Base-by-base conservation (phyloP, 2,797 vertebrate genomes). In the Helicolenus hilgendorfi region DNA sequence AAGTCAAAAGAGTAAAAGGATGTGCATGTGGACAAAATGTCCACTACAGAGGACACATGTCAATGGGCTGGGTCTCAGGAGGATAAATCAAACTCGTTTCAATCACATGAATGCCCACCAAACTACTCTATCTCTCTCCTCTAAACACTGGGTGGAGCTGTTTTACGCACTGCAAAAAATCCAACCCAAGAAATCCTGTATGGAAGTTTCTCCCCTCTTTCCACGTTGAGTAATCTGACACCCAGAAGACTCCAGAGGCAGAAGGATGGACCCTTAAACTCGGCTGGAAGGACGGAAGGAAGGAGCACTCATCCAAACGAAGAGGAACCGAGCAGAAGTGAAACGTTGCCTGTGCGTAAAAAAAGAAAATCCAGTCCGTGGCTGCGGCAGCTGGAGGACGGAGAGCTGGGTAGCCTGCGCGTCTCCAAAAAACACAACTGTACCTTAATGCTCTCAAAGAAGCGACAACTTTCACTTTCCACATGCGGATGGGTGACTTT, bases 401-500 rank as follows among this genome's bases (percentile, higher is more conserved):
- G 45, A 83, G 68, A 90, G 82, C 88, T 31, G 83, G 79, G 59
- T 77, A 18, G 72, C 72, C 72, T 60, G 88, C 81, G 91, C 92
- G 91, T 89, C 80, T 94, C 87, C 79, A 64, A 67, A 67, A 63
- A 75, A 80, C 88, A 69, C 8, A 49, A 49, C 7, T 8, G 7
- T 72, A n/a, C 79, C 13, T 78, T 68, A 90, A 97, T 95, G 95
- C 91, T 84, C 92, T 69, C 89, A 72, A 89, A 85, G 89, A 89
- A 85, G 89, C 84, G 88, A 92, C 92, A 94, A 94, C 92, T 96
- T 97, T 91, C 89, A 94, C 95, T 96, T 91, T 92, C 80, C 94
- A 90, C 92, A 92, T 82, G 94, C 97, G 95, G 97, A 98, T 98
- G 98, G 98, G 98, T 98, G 98, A 98, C 97, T 95, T 97, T 96